Base-by-base conservation (phyloP, 2,888 invertebrate genomes). In the Drosophila mimetica region DNA sequence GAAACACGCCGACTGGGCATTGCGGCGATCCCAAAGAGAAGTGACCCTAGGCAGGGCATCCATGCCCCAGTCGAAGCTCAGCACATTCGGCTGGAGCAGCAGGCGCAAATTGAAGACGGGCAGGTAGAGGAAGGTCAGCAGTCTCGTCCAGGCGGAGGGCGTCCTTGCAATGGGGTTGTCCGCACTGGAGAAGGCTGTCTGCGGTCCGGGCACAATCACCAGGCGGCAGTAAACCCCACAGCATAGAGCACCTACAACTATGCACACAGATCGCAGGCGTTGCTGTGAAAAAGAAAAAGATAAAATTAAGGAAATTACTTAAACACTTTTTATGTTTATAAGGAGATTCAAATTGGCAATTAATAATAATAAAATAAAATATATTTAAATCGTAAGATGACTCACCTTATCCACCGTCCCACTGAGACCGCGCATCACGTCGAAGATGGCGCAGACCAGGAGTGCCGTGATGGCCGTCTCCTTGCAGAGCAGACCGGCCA, bases 1-100 rank as follows among this genome's bases (percentile, higher is more conserved):
- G 90, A 98, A 96, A 67, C 94, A 92, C 20, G 95, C 89, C 4
- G 97, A 95, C 71, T 95, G 93, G 59, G 96, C 90, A 91, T 97
- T 97, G 75, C 99, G 94, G 5, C 93, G 93, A 91, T 99, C 99
- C 84, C 94, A 93, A 16, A 97, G 81, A 28, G 95, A 94, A 48
- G 95, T 95, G 79, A 99, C 94, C 70, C 97, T 94, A 8, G 98
- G 97, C 86, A 99, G 95, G 1, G 99, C 96, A 85, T 98, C 98
- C 99, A 99, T 99, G 25, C 98, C 98, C 99, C 99, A 99, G 92
- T 99, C 99, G 92, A 98, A 99, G 91, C 98, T 98, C 58, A 99
- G 93, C 79, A 95, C 95, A 81, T 94, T 94, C 6, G 99, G 99
- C 91, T 95, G 97, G 39, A 98, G 91, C 69, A 99, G 93, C 88